Evolutionary conservation across 2,888 invertebrate species (phyloP).

Genomic region (Pachydiplax longipennis): DNA sequence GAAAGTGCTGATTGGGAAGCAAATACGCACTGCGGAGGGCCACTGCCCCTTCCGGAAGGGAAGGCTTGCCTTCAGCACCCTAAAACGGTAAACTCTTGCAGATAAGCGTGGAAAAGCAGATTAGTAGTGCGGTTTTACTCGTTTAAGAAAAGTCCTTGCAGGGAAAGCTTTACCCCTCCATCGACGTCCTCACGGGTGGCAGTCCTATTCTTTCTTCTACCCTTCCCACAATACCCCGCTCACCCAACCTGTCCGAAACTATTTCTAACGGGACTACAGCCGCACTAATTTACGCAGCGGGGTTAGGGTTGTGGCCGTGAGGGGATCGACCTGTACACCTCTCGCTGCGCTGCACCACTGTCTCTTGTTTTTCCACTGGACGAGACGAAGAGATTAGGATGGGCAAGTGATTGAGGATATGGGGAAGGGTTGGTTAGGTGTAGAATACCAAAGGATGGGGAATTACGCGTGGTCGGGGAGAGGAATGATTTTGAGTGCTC

Average conservation of each 20-base stretch:
- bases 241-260: slow-evolving; percentile 37
- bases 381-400: background rate
- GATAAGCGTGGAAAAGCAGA: slow-evolving; percentile 36
- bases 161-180: background rate
- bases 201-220: background rate
- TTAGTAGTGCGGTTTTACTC: slow-evolving; percentile 21
- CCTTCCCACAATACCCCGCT: background rate
- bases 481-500: background rate
- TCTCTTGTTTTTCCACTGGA: background rate
- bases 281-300: slow-evolving; percentile 43
- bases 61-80: background rate
- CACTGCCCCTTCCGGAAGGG: background rate
- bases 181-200: background rate
- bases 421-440: background rate
- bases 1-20: background rate
- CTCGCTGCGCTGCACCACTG: background rate
- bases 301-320: slow-evolving; percentile 1
- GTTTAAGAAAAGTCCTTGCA: background rate
- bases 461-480: background rate
- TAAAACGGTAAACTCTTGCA: slow-evolving; percentile 6
- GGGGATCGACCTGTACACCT: background rate
- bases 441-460: background rate
- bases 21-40: background rate
- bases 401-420: background rate
- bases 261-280: slow-evolving; percentile 44